A percentile compares a stretch with the other conserved stretches of the same genome.
These are phyloP conservation scores for Eueides isabella DNA, from an alignment of 1,140 invertebrate species.

Conservation along the genomic window DNA sequence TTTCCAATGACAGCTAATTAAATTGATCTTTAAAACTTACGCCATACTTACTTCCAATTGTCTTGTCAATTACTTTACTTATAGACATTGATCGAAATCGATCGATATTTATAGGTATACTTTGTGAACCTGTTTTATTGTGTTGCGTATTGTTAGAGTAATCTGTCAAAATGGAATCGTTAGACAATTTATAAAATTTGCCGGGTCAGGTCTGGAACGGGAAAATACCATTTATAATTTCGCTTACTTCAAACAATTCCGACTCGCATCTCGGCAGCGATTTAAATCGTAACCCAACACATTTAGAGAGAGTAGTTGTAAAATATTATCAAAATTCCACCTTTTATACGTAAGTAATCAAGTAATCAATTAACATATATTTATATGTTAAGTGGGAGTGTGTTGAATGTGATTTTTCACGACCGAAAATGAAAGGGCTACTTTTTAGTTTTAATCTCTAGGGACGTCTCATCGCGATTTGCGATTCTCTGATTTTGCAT, in stretches of 20 bases:
- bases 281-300: not conserved
- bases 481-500: no score
- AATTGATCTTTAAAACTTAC: constrained; percentile 34
- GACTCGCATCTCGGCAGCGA: not conserved
- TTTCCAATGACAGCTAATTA: constrained; percentile 45
- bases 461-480: no score
- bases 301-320: not conserved
- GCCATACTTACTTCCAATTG: not conserved
- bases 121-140: constrained; percentile 8
- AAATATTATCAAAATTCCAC: not conserved
- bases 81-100: constrained; percentile 10
- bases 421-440: no score
- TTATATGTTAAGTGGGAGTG: no score
- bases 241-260: constrained; percentile 5
- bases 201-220: not conserved
- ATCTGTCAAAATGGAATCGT: constrained; percentile 1
- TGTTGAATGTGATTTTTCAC: no score
- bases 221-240: constrained; percentile 7
- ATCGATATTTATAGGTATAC: constrained; percentile 3
- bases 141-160: not conserved
- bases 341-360: not conserved
- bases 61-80: constrained; percentile 14
- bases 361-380: no score
- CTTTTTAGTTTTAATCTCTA: no score
- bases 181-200: not conserved